These are phyloP conservation scores for Pteruthius melanotis DNA, from an alignment of 2,113 vertebrate genomes.

Conservation along the genomic window DNA sequence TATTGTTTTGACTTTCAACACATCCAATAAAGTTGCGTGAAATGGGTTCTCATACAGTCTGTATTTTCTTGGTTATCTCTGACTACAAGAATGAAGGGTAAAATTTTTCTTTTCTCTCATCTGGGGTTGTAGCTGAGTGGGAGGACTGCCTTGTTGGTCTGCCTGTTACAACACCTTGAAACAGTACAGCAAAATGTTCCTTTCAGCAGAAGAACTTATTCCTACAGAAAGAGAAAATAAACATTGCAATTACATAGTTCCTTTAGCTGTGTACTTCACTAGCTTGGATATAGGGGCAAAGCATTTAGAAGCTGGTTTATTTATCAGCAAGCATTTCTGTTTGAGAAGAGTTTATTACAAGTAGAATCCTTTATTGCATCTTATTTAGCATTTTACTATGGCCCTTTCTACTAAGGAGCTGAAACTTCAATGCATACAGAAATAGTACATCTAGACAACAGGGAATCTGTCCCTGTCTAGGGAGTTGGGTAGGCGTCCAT, in stretches of 20 bases:
- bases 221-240: not conserved
- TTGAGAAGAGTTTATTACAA: not conserved
- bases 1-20: not conserved
- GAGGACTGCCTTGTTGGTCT: not conserved
- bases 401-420: not conserved
- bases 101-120: not conserved
- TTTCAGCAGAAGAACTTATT: not conserved
- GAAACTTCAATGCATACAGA: not conserved
- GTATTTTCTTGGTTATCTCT: not conserved
- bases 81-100: not conserved
- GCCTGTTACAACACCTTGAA: not conserved
- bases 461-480: not conserved
- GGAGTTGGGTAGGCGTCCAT: not conserved
- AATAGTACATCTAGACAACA: not conserved
- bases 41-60: not conserved
- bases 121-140: not conserved
- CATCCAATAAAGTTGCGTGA: not conserved
- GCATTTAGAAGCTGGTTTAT: not conserved
- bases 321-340: not conserved
- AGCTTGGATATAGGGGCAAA: not conserved
- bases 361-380: not conserved
- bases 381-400: not conserved
- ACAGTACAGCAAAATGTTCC: not conserved
- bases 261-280: not conserved
- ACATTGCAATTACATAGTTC: not conserved